These are phyloP conservation scores for Liolophura sinensis DNA, from an alignment of 1,140 invertebrate genomes.

Conservation along the genomic window DNA sequence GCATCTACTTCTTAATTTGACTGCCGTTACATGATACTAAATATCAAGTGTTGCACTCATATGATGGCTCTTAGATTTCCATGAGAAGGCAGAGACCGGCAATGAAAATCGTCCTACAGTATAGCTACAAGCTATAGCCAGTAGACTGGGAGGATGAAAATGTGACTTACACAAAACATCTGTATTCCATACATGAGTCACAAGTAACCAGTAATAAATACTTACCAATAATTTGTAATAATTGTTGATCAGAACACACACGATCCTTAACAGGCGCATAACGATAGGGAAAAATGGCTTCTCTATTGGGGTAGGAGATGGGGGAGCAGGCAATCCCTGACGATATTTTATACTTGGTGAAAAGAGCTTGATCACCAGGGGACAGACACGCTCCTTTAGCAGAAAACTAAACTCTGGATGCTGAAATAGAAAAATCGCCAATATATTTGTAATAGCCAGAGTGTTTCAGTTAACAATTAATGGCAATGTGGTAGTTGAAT, in stretches of 20 bases:
- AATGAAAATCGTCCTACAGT: too few relatives aligned
- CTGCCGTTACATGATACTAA: too few relatives aligned
- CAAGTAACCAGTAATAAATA: slow-evolving; percentile 18
- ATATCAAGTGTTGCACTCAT: too few relatives aligned
- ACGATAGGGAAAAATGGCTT: slow-evolving; percentile 97
- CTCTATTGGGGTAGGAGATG: slow-evolving; percentile 70
- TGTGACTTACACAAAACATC: too few relatives aligned
- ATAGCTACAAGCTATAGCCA: too few relatives aligned
- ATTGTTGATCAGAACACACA: slow-evolving; percentile 89
- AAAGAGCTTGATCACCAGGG: slow-evolving; percentile 95
- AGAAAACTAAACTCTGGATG: slow-evolving; percentile 94
- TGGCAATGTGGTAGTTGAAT: slow-evolving; percentile 5
- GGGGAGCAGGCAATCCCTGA: slow-evolving; percentile 65
- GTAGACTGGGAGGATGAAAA: too few relatives aligned
- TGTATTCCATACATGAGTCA: too few relatives aligned
- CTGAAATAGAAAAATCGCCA: slow-evolving; percentile 63
- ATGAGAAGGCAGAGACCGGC: too few relatives aligned
- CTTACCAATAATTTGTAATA: slow-evolving; percentile 90
- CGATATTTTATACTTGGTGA: slow-evolving; percentile 74
- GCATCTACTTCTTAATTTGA: too few relatives aligned
- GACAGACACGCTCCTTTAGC: slow-evolving; percentile 95
- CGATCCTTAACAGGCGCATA: slow-evolving; percentile 89
- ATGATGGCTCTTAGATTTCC: too few relatives aligned
- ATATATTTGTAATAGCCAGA: background rate
- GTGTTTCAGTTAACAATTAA: background rate